Evolutionary conservation across 2,888 invertebrate genomes (phyloP), one percentile per base, ranked within the genome.

Genomic region (Leptinotarsa rubiginosa): DNA sequence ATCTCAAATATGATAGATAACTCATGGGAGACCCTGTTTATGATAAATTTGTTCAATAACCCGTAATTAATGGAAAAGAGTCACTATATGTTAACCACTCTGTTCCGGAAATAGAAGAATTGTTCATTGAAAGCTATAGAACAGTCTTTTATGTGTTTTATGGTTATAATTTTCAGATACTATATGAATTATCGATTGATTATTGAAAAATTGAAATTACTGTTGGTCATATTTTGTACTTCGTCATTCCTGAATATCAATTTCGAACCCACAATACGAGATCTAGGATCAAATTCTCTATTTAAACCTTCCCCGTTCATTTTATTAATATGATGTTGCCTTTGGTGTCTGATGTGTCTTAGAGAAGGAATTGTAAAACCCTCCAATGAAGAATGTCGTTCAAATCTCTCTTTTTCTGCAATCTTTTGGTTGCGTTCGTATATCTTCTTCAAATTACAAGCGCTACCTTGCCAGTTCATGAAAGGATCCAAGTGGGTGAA

Each of bases 271-370:
- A 81, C 79, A 31, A 84, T 81, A 56, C 82, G 82, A 22, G 83
- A 82, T 47, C 85, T 77, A 16, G 83, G 81, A 75, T 84, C 84
- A 56, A 80, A 78, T 20, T 79, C 81, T 54, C 77, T 59, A 18
- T 67, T 71, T 1, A 72, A 70, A 0, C 62, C 75, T 49, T 70
- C 75, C 22, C 74, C 76, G 47, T 50, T 66, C 65, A 70, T 74
- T 69, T 74, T 78, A 65, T 72, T 71, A 41, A 52, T 67, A 70
- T 73, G 69, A 67, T 86, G 85, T 74, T 85, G 85, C 54, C 84
- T 77, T 70, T 86, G 86, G 73, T 87, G 87, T n/a, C 87, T 79
- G 52, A 86, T 84, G 75, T 86, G 86, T 49, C 84, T 68, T 16
- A 79, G 59, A 31, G 78, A 72, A 0, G 80, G 76, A 54, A 73